Evolutionary conservation across 2,888 invertebrate species (phyloP).

Genomic region (Polylopha cassiicola): DNA sequence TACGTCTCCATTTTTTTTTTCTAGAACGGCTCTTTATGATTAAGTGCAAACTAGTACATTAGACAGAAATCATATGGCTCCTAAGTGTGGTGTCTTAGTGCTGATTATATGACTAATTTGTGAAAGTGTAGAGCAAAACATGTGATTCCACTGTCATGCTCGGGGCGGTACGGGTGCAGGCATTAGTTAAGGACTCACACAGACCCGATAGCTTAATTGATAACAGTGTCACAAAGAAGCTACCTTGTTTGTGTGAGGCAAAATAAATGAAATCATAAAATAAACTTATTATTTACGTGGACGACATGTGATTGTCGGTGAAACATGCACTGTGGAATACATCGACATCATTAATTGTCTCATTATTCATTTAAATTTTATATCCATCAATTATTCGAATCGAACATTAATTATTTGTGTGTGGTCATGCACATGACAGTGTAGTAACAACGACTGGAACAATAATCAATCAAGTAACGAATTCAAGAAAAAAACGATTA

Average conservation of each 20-base stretch:
- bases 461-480: no score
- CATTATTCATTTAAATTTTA: conserved; percentile 6
- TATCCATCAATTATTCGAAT: neutral
- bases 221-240: neutral
- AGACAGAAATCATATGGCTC: conserved; percentile 23
- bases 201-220: conserved; percentile 32
- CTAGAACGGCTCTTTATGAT: no score
- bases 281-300: conserved; percentile 49
- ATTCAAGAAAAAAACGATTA: no score
- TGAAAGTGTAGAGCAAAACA: conserved; percentile 38
- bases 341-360: conserved; percentile 15
- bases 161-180: conserved; percentile 73
- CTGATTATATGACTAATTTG: conserved; percentile 28
- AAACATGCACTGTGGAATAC: conserved; percentile 68
- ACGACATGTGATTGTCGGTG: conserved; percentile 65
- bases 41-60: conserved; percentile 19
- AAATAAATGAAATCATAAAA: conserved; percentile 48
- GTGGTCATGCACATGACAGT: conserved; percentile 54
- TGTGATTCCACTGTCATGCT: conserved; percentile 58
- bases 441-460: conserved; percentile 45
- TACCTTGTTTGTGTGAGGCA: conserved; percentile 49
- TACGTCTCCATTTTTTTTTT: no score
- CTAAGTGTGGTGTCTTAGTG: conserved; percentile 27
- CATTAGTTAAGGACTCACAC: conserved; percentile 53
- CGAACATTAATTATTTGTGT: conserved; percentile 29